A percentile compares a stretch with the other conserved stretches of the same genome.
phyloP scores from a whole-genome alignment of 2,797 vertebrate genomes.

The Xerus rutilus region DNA sequence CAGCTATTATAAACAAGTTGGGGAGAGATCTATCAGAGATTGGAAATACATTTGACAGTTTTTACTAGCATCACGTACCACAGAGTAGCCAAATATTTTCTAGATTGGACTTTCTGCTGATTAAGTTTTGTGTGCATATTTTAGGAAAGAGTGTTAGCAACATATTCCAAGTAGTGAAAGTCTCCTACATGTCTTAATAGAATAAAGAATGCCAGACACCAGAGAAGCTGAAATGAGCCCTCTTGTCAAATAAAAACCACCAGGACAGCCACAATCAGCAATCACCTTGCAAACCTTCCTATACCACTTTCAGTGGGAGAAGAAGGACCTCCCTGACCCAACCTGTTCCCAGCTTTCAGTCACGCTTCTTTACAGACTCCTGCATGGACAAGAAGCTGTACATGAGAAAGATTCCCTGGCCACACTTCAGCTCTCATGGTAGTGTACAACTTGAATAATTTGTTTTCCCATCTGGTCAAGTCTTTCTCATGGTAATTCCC shows the following conservation, averaged over 20 bases:
- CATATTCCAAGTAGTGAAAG: not conserved
- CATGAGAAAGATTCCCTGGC: not conserved
- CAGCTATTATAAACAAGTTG: not conserved
- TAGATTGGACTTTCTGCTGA: not conserved
- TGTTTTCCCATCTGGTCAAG: not conserved
- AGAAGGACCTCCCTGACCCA: accelerated
- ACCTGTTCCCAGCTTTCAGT: not conserved
- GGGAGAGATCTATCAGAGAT: not conserved
- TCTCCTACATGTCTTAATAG: not conserved
- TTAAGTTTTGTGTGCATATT: not conserved
- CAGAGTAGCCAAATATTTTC: not conserved
- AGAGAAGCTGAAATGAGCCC: not conserved
- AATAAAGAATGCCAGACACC: not conserved
- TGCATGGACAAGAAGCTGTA: not conserved
- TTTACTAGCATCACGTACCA: not conserved
- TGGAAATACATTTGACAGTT: not conserved
- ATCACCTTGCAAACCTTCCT: not conserved
- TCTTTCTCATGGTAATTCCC: not conserved
- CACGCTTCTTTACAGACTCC: not conserved
- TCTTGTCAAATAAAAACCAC: accelerated
- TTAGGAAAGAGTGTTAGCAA: not conserved
- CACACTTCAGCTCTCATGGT: not conserved
- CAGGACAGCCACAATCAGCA: not conserved
- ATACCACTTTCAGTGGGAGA: not conserved
- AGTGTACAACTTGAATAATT: not conserved